A percentile compares a stretch with the other conserved stretches of the same genome.
phyloP scores from a whole-genome alignment of 1,140 invertebrate species.

The Lysiphlebus fabarum region DNA sequence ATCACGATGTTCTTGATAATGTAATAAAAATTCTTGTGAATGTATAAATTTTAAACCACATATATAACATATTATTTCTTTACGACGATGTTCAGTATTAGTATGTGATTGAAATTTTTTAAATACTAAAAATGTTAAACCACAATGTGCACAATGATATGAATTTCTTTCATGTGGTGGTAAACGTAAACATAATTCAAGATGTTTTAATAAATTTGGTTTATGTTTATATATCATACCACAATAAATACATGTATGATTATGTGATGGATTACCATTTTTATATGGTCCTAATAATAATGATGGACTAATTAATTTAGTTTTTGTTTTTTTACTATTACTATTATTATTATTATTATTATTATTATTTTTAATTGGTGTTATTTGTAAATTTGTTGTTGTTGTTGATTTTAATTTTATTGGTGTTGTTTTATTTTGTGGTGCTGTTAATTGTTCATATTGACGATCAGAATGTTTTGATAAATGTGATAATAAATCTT shows the following conservation, averaged over 20 bases:
- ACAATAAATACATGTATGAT: slow-evolving; percentile 47
- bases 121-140: slow-evolving; percentile 47
- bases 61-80: slow-evolving; percentile 38
- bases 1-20: slow-evolving; percentile 43
- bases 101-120: slow-evolving; percentile 47
- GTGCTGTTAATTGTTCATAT: slow-evolving; percentile 34
- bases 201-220: slow-evolving; percentile 47
- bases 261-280: slow-evolving; percentile 46
- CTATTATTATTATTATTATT: too few species aligned
- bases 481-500: slow-evolving; percentile 44
- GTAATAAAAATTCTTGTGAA: slow-evolving; percentile 37
- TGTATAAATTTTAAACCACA: slow-evolving; percentile 33
- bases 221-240: slow-evolving; percentile 52
- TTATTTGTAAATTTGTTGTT: neutral
- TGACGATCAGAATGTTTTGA: slow-evolving; percentile 43
- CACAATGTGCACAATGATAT: slow-evolving; percentile 45
- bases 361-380: too few species aligned
- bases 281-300: slow-evolving; percentile 34
- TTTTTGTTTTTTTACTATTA: too few species aligned
- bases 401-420: slow-evolving; percentile 35
- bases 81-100: slow-evolving; percentile 38
- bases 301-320: slow-evolving; percentile 5
- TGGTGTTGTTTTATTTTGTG: slow-evolving; percentile 21
- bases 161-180: slow-evolving; percentile 34
- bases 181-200: slow-evolving; percentile 36